Evolutionary conservation across 2,797 vertebrate species (phyloP), one percentile per base, ranked within the genome.

Genomic region (Brachymystax lenok): DNA sequence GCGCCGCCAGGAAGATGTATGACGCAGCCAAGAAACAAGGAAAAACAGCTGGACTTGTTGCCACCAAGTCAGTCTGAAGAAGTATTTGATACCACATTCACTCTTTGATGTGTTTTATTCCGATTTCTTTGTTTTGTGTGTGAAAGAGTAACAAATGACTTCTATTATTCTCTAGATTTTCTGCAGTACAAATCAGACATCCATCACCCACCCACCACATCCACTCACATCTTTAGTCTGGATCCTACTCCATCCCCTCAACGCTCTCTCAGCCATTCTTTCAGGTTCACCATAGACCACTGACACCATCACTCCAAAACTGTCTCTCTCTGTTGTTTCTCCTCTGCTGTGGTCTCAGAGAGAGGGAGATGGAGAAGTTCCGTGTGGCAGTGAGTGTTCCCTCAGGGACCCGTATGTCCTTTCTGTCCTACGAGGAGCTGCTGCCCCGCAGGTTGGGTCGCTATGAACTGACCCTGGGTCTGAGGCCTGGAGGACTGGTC

Each of bases 1-100:
- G 93, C 5, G 92, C 93, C 27, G 95, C 95, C 85, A 95, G 95
- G 91, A 96, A 95, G 92, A 95, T 96, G 21, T 96, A 96, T 33
- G 94, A 96, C 6, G 90, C 93, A 19, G 95, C 95, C 40, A 94
- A 95, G 88, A 93, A 92, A 79, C 94, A 94, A 78, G 95, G 95
- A 73, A 94, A 95, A 89, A 95, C 93, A 24, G 94, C 95, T 13
- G 96, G 95, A 82, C 94, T 96, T 17, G 90, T 96, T 14, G 93
- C 94, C 12, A 95, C 96, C 78, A 96, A 95, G 95, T 97, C 74
- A 92, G 94, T 93, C 27, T 17, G 33, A 46, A 50, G 63, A 73
- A 61, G 56, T 35, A 56, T 61, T 27, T 30, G 33, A 7, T 46
- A 6, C 52, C 72, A 40, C 59, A 27, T 50, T 70, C 35, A 51